Evolutionary conservation across 1,140 invertebrate species (phyloP).

Genomic region (Schlechtendalia chinensis): DNA sequence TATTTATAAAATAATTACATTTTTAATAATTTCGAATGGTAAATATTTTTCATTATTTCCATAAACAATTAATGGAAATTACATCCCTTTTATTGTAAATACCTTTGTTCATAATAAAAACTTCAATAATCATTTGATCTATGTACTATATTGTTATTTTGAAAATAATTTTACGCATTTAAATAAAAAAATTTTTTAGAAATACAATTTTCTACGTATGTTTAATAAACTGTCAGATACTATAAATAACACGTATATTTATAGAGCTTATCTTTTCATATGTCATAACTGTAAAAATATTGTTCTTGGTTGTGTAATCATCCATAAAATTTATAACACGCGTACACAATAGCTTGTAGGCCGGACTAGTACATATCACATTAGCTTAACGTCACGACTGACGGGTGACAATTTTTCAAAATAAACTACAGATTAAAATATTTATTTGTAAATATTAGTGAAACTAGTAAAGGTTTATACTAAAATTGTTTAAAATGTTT

Average conservation of each 20-base stretch:
- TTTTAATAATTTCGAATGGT: no score
- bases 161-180: neutral
- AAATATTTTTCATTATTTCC: no score
- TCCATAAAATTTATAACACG: neutral
- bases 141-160: neutral
- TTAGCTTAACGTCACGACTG: neutral
- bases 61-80: no score
- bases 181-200: neutral
- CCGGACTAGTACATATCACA: neutral
- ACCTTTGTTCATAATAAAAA: no score
- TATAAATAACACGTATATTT: neutral
- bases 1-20: neutral
- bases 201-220: no score
- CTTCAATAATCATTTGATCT: no score
- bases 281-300: constrained; percentile 6
- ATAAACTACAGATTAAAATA: no score
- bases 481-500: no score
- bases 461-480: no score
- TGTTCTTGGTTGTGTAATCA: neutral
- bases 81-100: no score
- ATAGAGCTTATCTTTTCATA: neutral
- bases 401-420: no score
- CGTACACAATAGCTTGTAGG: neutral
- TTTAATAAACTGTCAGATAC: neutral
- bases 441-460: no score